Percentiles rank a stretch among this genome's conserved stretches.
Conservation (phyloP, 2,888 invertebrate species). For the Magallana nippona region DNA sequence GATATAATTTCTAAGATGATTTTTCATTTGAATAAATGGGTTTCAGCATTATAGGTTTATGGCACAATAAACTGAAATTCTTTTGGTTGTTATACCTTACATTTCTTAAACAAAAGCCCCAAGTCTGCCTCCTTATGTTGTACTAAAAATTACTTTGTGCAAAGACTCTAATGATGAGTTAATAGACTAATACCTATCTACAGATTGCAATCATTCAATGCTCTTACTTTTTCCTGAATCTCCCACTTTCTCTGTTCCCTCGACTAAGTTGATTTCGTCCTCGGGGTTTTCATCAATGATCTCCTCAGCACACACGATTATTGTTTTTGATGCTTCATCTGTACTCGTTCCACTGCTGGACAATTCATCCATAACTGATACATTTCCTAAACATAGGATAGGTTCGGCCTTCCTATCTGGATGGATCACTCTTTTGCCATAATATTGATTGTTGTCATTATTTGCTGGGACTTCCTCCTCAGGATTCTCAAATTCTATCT, state of each 20-base stretch:
- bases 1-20: no score
- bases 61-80: no score
- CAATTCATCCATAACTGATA: conserved; percentile 53
- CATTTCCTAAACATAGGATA: conserved; percentile 52
- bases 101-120: no score
- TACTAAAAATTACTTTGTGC: no score
- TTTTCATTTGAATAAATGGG: no score
- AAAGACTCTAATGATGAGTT: no score
- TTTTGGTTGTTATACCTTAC: no score
- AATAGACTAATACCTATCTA: no score
- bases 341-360: conserved; percentile 47
- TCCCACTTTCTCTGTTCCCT: conserved; percentile 43
- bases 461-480: conserved; percentile 48
- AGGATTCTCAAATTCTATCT: conserved; percentile 55
- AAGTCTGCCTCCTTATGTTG: no score
- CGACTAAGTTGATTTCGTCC: conserved; percentile 30
- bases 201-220: not conserved
- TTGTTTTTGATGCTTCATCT: conserved; percentile 53
- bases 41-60: no score
- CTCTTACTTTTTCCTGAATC: conserved; percentile 52
- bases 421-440: conserved; percentile 43
- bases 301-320: conserved; percentile 53
- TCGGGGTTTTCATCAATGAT: conserved; percentile 49
- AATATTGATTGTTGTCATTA: conserved; percentile 48
- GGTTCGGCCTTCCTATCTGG: conserved; percentile 45